Evolutionary conservation across 2,797 vertebrate genomes (phyloP), one percentile per base, ranked within the genome.

Genomic region (Galago senegalensis): DNA sequence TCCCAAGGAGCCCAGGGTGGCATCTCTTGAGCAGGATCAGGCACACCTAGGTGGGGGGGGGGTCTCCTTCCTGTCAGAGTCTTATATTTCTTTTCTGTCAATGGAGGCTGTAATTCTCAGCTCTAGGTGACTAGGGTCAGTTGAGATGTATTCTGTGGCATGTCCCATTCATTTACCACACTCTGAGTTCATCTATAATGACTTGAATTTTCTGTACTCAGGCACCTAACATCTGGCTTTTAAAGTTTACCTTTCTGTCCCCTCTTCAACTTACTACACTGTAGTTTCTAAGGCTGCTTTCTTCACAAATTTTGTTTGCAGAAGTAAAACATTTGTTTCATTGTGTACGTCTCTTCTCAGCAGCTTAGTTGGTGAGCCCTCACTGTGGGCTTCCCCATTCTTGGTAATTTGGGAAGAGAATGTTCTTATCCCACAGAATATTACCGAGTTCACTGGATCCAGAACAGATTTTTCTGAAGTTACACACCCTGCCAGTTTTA

Each of bases 261-360:
- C 16, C 3, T 67, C 31, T 34, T 69, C 53, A 60, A 0, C 72
- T 34, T 43, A 14, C 18, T 67, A 18, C 18, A 56, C 43, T 34
- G 20, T 14, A 1, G 13, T 73, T n/a, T 60, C n/a, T 3, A 31
- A n/a, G 49, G 29, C 70, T 2, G 0, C 60, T 37, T 46, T 20
- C 56, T 37, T n/a, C n/a, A 87, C n/a, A n/a, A 13, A 49, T 87
- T 46, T 29, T 53, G 13, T 81, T n/a, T 10, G 53, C 61, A 67
- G 81, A 77, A 63, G 60, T 31, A 13, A 82, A 43, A 17, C 31
- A 4, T 60, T 85, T 53, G 27, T 46, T 27, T 60, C 34, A 75
- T 43, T 82, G 21, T 81, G 53, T 49, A 34, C 43, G 0, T 81
- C n/a, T 90, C 46, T 12, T 20, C 82, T 69, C 25, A 60, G 88